Conservation (phyloP, 2,113 vertebrate species). For the Pavo muticus region DNA sequence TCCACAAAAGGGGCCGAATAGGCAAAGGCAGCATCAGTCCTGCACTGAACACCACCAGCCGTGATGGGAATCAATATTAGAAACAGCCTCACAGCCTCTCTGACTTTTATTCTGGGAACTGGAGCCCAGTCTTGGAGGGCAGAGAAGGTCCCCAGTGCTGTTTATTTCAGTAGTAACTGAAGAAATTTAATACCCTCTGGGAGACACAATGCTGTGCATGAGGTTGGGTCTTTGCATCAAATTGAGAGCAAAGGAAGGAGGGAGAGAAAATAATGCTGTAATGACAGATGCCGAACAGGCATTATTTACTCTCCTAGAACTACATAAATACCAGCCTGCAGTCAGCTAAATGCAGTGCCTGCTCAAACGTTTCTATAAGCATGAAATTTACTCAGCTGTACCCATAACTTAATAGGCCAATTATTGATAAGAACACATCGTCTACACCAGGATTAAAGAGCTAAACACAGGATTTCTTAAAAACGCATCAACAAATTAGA, state of each 20-base stretch:
- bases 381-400: slow-evolving; percentile 54
- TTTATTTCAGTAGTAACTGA: background rate
- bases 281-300: background rate
- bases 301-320: slow-evolving; percentile 61
- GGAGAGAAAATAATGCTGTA: slow-evolving; percentile 7
- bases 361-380: slow-evolving; percentile 41
- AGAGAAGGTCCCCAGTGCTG: background rate
- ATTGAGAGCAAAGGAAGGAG: background rate
- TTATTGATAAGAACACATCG: background rate
- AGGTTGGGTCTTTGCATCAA: background rate
- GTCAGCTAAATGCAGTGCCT: slow-evolving; percentile 50
- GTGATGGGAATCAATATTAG: background rate
- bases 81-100: background rate
- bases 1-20: background rate
- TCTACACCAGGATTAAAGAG: background rate
- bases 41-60: background rate
- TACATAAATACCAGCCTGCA: slow-evolving; percentile 50
- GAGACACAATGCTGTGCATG: rapidly evolving
- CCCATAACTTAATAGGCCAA: slow-evolving; percentile 32
- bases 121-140: background rate
- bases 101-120: background rate
- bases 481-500: slow-evolving; percentile 23
- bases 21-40: background rate
- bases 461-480: slow-evolving; percentile 28
- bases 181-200: background rate